These are phyloP conservation scores for Myotis planiceps DNA, from an alignment of 2,797 vertebrate genomes.

Conservation along the genomic window DNA sequence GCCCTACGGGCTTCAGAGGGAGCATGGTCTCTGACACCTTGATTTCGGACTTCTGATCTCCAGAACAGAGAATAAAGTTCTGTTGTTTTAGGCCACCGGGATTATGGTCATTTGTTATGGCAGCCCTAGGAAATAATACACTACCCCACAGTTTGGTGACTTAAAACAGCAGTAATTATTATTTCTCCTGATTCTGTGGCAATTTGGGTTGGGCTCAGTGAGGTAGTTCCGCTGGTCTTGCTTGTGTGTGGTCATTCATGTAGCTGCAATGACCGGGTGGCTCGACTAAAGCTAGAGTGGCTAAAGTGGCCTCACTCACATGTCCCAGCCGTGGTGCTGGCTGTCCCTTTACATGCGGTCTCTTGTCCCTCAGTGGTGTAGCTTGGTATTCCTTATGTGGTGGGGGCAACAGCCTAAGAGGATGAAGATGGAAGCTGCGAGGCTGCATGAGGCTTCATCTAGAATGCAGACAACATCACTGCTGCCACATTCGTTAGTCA, in stretches of 20 bases:
- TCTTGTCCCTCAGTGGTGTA: background rate
- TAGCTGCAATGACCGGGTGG: background rate
- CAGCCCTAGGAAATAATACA: too few relatives aligned
- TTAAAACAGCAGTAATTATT: background rate
- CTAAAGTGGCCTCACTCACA: background rate
- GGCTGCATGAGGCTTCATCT: background rate
- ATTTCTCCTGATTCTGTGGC: background rate
- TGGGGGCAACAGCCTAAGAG: background rate
- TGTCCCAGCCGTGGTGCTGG: background rate
- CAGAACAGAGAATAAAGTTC: too few relatives aligned
- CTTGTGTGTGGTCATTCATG: background rate
- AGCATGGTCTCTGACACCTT: too few relatives aligned
- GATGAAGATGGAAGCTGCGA: background rate
- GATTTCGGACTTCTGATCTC: too few relatives aligned
- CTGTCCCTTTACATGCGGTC: background rate
- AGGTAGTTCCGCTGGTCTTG: background rate
- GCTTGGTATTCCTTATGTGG: background rate
- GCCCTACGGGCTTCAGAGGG: background rate
- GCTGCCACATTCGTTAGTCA: background rate
- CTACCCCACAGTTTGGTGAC: background rate
- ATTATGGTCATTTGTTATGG: too few relatives aligned
- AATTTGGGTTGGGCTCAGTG: background rate
- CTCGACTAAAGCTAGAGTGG: background rate
- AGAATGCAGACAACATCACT: background rate
- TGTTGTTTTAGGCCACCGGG: too few relatives aligned